These are phyloP conservation scores for Gobiocypris rarus DNA, from an alignment of 2,113 vertebrate species.

Conservation along the genomic window DNA sequence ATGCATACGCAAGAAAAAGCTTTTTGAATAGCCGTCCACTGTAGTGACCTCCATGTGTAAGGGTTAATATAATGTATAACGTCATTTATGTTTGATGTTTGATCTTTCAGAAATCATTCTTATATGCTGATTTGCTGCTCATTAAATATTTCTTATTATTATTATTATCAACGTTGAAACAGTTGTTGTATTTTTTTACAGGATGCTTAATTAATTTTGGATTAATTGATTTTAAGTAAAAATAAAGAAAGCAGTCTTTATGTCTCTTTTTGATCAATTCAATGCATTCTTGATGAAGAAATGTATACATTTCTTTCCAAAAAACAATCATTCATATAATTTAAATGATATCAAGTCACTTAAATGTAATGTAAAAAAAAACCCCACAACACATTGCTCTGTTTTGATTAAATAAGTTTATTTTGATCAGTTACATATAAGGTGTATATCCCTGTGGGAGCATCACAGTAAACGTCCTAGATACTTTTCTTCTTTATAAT, in stretches of 20 bases:
- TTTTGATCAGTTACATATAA: slow-evolving; percentile 95
- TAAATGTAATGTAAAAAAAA: background rate
- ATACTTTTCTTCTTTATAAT: slow-evolving; percentile 64
- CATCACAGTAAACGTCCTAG: slow-evolving; percentile 81
- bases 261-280: background rate
- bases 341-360: background rate
- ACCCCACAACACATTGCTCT: background rate
- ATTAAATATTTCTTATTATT: no score
- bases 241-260: background rate
- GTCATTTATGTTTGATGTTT: background rate
- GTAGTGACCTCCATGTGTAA: no score
- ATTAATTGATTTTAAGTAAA: no score
- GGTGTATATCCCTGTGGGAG: slow-evolving; percentile 83
- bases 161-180: no score
- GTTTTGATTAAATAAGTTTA: slow-evolving; percentile 90
- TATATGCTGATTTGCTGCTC: no score
- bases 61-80: background rate
- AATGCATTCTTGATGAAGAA: background rate
- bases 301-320: background rate
- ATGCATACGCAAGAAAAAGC: no score
- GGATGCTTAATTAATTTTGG: no score
- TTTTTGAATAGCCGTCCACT: no score
- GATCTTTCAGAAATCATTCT: no score
- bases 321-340: background rate
- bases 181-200: no score